These are phyloP conservation scores for Priocnemis perturbator DNA, from an alignment of 2,888 invertebrate species.

Conservation along the genomic window DNA sequence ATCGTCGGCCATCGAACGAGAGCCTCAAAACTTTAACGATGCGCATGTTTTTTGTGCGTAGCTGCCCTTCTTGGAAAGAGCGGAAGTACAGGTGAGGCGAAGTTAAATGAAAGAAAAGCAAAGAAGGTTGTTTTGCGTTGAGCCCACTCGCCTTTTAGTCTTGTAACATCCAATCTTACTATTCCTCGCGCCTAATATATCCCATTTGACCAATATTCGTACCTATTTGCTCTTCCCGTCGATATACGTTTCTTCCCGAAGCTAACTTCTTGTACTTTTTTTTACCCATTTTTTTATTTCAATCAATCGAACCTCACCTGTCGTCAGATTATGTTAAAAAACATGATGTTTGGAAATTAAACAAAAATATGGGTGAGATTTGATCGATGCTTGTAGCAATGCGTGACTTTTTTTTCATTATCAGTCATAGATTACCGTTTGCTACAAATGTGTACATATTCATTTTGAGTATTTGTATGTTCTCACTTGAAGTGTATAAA, in stretches of 20 bases:
- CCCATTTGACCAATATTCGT: slow-evolving; percentile 1
- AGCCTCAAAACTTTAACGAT: slow-evolving; percentile 47
- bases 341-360: background rate
- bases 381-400: background rate
- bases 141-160: background rate
- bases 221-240: background rate
- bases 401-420: background rate
- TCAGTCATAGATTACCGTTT: background rate
- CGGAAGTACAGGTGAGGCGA: slow-evolving; percentile 74
- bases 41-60: slow-evolving; percentile 60
- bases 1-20: too few species aligned
- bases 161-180: background rate
- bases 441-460: background rate
- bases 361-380: background rate
- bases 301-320: background rate
- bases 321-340: background rate
- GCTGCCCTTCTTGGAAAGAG: slow-evolving; percentile 75
- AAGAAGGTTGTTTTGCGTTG: slow-evolving; percentile 2
- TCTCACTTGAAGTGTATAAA: slow-evolving; percentile 1
- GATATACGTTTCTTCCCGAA: background rate
- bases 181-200: background rate
- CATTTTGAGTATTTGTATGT: background rate
- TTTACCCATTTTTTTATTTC: background rate
- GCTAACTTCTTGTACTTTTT: background rate
- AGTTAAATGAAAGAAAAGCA: slow-evolving; percentile 13